A percentile compares a stretch with the other conserved stretches of the same genome.
Evolutionary conservation across 2,113 vertebrate genomes (phyloP).

Genomic region (Halichoeres trimaculatus): DNA sequence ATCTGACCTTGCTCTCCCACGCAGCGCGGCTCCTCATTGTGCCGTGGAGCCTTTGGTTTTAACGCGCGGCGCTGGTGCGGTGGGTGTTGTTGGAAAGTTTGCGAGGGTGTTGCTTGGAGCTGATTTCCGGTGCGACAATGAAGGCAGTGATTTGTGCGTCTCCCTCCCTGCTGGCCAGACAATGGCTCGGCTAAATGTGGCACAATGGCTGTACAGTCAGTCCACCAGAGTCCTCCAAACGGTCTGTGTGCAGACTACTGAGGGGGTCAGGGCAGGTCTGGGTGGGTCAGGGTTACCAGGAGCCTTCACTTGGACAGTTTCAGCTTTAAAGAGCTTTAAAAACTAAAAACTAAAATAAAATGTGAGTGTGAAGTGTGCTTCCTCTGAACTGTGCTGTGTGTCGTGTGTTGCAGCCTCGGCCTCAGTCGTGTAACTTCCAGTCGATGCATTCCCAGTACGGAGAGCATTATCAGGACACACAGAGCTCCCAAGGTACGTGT

Average conservation of each 20-base stretch:
- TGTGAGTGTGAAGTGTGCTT: neutral
- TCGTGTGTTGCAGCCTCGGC: slow-evolving; percentile 86
- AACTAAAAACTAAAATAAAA: no score
- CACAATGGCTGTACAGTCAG: slow-evolving; percentile 70
- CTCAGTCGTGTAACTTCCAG: slow-evolving; percentile 93
- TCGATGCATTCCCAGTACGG: slow-evolving; percentile 91
- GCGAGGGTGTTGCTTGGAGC: slow-evolving; percentile 64
- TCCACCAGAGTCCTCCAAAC: slow-evolving; percentile 21
- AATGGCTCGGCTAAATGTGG: slow-evolving; percentile 76
- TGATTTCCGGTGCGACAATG: slow-evolving; percentile 75
- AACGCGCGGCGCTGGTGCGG: slow-evolving; percentile 50
- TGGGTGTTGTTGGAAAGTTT: slow-evolving; percentile 73
- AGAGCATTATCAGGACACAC: slow-evolving; percentile 94
- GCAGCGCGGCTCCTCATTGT: slow-evolving; percentile 48
- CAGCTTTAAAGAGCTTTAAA: no score
- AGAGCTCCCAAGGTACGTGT: slow-evolving; percentile 90
- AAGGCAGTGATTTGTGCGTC: slow-evolving; percentile 75
- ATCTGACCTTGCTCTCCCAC: slow-evolving; percentile 37
- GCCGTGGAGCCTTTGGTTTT: slow-evolving; percentile 49
- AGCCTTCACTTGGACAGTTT: no score
- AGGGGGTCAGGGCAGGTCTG: neutral
- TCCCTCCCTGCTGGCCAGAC: slow-evolving; percentile 70
- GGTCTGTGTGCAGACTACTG: slow-evolving; percentile 26
- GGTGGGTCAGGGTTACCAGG: neutral
- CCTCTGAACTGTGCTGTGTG: slow-evolving; percentile 10